phyloP scores from a whole-genome alignment of 2,888 invertebrate genomes.

The Melipona bicolor region DNA sequence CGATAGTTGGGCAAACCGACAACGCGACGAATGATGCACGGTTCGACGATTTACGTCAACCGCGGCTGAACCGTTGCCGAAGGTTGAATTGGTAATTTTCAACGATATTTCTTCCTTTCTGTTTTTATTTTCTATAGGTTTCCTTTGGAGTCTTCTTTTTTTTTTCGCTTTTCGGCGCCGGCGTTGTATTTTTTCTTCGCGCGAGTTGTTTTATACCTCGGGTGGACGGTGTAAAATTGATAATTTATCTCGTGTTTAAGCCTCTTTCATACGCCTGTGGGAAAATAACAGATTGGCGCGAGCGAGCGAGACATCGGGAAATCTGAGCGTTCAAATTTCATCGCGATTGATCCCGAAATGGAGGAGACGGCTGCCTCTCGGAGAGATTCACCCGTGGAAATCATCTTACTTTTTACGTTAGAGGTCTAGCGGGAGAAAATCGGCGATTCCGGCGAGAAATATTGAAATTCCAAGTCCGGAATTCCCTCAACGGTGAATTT shows the following conservation, averaged over 20 bases:
- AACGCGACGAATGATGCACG: background rate
- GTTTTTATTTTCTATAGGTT: background rate
- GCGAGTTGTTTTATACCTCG: background rate
- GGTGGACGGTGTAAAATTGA: background rate
- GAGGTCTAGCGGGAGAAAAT: slow-evolving; percentile 18
- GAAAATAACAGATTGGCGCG: slow-evolving; percentile 55
- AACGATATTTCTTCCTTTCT: too few species aligned
- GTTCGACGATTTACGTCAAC: background rate
- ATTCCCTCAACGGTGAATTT: background rate
- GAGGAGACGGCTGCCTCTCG: slow-evolving; percentile 25
- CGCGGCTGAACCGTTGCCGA: background rate
- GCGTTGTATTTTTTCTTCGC: slow-evolving; percentile 15
- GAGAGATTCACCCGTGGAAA: slow-evolving; percentile 42
- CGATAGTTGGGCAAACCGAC: background rate
- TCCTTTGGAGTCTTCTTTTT: background rate
- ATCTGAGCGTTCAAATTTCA: slow-evolving; percentile 46
- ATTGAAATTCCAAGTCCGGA: slow-evolving; percentile 17
- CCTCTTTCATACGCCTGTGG: slow-evolving; percentile 50
- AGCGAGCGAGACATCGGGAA: slow-evolving; percentile 37
- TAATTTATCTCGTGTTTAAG: slow-evolving; percentile 45
- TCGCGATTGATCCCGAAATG: slow-evolving; percentile 42
- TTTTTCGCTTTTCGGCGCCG: too few species aligned
- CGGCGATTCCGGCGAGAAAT: slow-evolving; percentile 14
- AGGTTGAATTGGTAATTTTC: background rate
- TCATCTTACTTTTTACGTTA: slow-evolving; percentile 48